Evolutionary conservation across 2,888 invertebrate species (phyloP).

Genomic region (Agrilus mali): DNA sequence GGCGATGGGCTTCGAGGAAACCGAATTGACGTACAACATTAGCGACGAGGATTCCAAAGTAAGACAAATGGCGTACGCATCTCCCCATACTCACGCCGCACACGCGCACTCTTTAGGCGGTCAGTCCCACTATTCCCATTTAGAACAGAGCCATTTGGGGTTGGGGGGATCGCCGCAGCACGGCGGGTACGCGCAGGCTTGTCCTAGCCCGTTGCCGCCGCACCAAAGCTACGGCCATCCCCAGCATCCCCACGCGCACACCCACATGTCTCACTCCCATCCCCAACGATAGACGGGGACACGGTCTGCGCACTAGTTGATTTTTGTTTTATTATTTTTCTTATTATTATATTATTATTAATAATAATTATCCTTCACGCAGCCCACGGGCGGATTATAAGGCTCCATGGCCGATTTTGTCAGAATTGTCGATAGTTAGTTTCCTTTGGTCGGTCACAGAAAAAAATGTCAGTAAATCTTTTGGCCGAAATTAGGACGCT

Average conservation of each 20-base stretch:
- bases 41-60: slow-evolving; percentile 94
- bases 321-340: no score
- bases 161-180: slow-evolving; percentile 33
- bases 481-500: no score
- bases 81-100: slow-evolving; percentile 49
- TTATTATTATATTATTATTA: no score
- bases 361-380: no score
- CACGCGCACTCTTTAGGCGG: slow-evolving; percentile 45
- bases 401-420: no score
- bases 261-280: slow-evolving; percentile 60
- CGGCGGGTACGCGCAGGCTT: slow-evolving; percentile 50
- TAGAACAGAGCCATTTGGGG: slow-evolving; percentile 32
- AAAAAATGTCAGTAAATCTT: no score
- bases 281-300: slow-evolving; percentile 65
- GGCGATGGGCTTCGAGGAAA: slow-evolving; percentile 96
- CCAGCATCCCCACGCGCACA: slow-evolving; percentile 57
- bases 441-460: no score
- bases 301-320: no score
- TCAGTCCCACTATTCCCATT: slow-evolving; percentile 30
- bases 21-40: slow-evolving; percentile 93
- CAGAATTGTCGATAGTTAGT: no score
- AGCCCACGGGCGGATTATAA: no score
- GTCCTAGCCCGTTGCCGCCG: slow-evolving; percentile 62
- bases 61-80: slow-evolving; percentile 86
- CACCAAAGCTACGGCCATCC: slow-evolving; percentile 46